Evolutionary conservation across 2,888 invertebrate species (phyloP).

Genomic region (Mythimna ferrago): DNA sequence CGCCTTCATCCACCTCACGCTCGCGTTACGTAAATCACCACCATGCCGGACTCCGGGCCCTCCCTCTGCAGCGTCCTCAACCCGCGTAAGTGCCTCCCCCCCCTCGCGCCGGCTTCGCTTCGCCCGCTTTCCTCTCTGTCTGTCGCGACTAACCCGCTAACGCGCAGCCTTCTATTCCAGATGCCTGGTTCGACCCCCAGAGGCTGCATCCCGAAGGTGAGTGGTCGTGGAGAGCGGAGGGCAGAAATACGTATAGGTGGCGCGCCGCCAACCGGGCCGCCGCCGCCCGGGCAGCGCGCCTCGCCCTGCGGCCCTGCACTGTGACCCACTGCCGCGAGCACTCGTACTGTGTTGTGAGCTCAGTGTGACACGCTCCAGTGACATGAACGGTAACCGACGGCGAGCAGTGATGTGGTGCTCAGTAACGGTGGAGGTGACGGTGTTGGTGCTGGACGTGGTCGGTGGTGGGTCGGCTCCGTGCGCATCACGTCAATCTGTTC

Average conservation of each 20-base stretch:
- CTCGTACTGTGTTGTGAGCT: conserved; percentile 66
- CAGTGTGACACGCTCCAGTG: conserved; percentile 69
- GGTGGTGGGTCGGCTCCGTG: conserved; percentile 19
- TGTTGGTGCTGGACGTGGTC: conserved; percentile 28
- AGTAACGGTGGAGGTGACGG: conserved; percentile 46
- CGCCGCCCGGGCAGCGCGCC: conserved; percentile 71
- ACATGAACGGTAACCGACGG: conserved; percentile 39
- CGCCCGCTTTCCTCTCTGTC: conserved; percentile 79
- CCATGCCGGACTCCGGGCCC: conserved; percentile 87
- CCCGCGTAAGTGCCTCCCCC: conserved; percentile 84
- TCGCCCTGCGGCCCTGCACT: conserved; percentile 69
- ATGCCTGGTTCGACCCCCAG: conserved; percentile 98
- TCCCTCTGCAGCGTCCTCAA: conserved; percentile 88
- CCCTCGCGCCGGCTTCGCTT: conserved; percentile 76
- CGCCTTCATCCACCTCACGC: conserved; percentile 74
- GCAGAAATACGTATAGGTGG: conserved; percentile 79
- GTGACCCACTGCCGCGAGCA: conserved; percentile 65
- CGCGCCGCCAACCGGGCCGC: conserved; percentile 75
- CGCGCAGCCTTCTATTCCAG: conserved; percentile 93
- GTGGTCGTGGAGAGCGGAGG: conserved; percentile 79
- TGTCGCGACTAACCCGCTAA: conserved; percentile 91
- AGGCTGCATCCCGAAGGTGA: conserved; percentile 98
- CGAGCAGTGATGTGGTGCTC: conserved; percentile 35
- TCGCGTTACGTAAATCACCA: conserved; percentile 88
- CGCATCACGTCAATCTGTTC: conserved; percentile 18